Base-by-base conservation (phyloP, 2,888 invertebrate species). In the Aleiodes testaceus region DNA sequence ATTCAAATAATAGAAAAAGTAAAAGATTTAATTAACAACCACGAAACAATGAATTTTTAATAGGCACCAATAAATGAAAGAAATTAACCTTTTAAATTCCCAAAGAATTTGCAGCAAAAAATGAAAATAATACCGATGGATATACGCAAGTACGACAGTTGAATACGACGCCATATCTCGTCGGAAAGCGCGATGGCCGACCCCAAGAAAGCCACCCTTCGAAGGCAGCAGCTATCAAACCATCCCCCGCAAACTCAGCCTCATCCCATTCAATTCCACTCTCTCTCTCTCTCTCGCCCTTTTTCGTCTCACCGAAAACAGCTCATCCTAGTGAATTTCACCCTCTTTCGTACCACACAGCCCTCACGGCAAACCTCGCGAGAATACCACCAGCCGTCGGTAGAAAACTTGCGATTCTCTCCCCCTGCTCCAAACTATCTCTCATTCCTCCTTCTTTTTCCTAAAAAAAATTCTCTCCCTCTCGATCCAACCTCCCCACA, bases 161-260 rank as follows among this genome's bases (percentile, higher is more conserved):
- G 55, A 65, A 72, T 73, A 64, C 82, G 84, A 76, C 85, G 85
- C 85, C 85, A 85, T 85, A 81, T 81, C 84, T 82, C 78, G 20
- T 76, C 77, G 77, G 74, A 77, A 78, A 84, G 78, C 84, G 81
- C 82, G 82, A 85, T 85, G 85, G 85, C 85, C 84, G 85, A 81
- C 81, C 79, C 75, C 76, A 79, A 82, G 81, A 83, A 84, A 84
- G 78, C 82, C 81, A 82, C 84, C 84, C 83, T 59, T 84, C 80
- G 80, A 79, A 80, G 74, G 73, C 78, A 77, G 80, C 81, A 77
- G 80, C 81, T 81, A 83, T 82, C 82, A 83, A 79, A 76, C 79
- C 77, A 76, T 75, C 75, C 77, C 68, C 63, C 63, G 26, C 63
- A 63, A 45, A 44, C 45, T 45, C 45, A 63, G 20, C 22, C 45